Base-by-base conservation (phyloP, 1,140 invertebrate genomes). In the Ditylenchus dipsaci region DNA sequence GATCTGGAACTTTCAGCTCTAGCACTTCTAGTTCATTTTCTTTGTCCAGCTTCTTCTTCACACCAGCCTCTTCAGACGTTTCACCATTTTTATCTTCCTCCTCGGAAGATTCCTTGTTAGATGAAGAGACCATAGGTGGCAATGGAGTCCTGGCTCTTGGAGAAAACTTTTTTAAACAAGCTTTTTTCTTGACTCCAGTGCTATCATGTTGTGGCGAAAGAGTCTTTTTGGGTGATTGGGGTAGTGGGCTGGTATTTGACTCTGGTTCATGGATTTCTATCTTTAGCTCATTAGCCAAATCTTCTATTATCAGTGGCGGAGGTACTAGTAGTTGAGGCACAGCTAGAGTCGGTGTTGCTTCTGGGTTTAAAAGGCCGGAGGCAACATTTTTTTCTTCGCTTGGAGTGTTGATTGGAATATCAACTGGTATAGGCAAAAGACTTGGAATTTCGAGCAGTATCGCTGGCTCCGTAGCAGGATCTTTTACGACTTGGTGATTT, bases 131-230 rank as follows among this genome's bases (percentile, higher is more conserved):
- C 11, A 38, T 5, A 33, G 59, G 59, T 43, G 59, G 59, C n/a
- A 61, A 21, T 61, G 59, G 59, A 30, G 59, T 61, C 26, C 59
- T 30, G 8, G 59, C 59, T 61, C 59, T 61, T 30, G 59, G 59
- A 1, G 59, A 21, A 21, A 61, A 19, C 29, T 61, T 61, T 30
- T 61, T 61, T n/a, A 61, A 43, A 21, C 5, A 30, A 1, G 59
- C 59, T n/a, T 61, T 61, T 21, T 61, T 61, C n/a, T 61, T 61
- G 8, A 61, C 59, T 21, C 59, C 59, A 21, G 53, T 56, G 21
- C 53, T 23, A 29, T 56, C 29, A 56, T 56, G 21, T 23, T 56
- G 33, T 5, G 33, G 33, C 3, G 33, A 38, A 11, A 38, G 33
- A 11, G 33, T 29, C 53, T 3, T 56, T 56, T 56, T 56, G 29